These are phyloP conservation scores for Onychomys torridus DNA, from an alignment of 2,797 vertebrate species.

Conservation along the genomic window DNA sequence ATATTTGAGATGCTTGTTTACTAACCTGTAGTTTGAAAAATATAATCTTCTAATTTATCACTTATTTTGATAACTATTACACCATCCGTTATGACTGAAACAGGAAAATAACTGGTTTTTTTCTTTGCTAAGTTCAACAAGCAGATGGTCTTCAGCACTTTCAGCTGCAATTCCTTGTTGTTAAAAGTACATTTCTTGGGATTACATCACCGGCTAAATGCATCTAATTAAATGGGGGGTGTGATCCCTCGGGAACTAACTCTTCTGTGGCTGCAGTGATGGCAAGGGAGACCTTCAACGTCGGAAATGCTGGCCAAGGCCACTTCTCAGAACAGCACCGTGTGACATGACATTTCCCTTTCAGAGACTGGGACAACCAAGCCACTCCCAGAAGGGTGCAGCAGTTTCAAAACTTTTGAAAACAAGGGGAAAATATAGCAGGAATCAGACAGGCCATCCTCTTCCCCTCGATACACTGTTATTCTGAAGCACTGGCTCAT, in stretches of 20 bases:
- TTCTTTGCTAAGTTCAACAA: slow-evolving; percentile 69
- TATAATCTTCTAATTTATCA: slow-evolving; percentile 59
- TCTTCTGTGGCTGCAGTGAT: slow-evolving; percentile 49
- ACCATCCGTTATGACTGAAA: slow-evolving; percentile 45
- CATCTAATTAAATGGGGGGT: slow-evolving; percentile 69
- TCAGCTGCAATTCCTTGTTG: slow-evolving; percentile 61
- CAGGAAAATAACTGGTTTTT: slow-evolving; percentile 53
- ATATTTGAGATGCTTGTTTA: slow-evolving; percentile 27
- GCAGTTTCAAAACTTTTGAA: slow-evolving; percentile 60
- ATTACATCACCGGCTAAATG: slow-evolving; percentile 69
- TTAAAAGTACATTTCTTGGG: slow-evolving; percentile 75
- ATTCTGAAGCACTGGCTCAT: not conserved
- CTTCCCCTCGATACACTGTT: not conserved
- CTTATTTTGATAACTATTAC: slow-evolving; percentile 60
- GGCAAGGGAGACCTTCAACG: not conserved
- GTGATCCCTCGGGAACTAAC: slow-evolving; percentile 68
- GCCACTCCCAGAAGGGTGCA: slow-evolving; percentile 32
- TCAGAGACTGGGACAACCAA: slow-evolving; percentile 24
- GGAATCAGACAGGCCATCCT: not conserved
- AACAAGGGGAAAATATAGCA: slow-evolving; percentile 34
- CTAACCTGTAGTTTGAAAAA: slow-evolving; percentile 57
- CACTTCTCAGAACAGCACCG: slow-evolving; percentile 4
- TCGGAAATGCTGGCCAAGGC: not conserved
- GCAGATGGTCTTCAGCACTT: slow-evolving; percentile 55
- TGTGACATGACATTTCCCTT: not conserved